These are phyloP conservation scores for Suillia variegata DNA, from an alignment of 2,888 invertebrate genomes.

Conservation along the genomic window DNA sequence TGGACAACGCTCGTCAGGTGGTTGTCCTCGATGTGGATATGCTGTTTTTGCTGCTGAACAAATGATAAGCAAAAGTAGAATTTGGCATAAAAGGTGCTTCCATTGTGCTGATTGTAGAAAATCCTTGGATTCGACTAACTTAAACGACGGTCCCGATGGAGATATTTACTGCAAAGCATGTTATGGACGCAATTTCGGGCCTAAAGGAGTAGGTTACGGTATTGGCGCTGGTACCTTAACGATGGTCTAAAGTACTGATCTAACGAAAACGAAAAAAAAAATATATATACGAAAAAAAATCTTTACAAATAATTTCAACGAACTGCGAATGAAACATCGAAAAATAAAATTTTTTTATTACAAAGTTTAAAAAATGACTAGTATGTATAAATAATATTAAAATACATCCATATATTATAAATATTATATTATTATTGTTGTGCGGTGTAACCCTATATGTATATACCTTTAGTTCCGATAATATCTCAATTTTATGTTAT, in stretches of 20 bases:
- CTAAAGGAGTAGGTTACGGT: conserved; percentile 88
- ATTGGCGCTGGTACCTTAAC: conserved; percentile 89
- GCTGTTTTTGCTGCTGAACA: conserved; percentile 95
- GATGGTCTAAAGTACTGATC: conserved; percentile 70
- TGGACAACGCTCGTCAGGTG: conserved; percentile 76
- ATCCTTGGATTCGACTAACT: conserved; percentile 87
- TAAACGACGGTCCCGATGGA: conserved; percentile 89
- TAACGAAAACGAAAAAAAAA: neutral
- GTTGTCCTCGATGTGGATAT: conserved; percentile 87
- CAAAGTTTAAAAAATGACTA: no score
- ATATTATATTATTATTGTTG: no score
- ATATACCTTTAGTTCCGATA: no score
- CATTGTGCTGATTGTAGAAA: conserved; percentile 86
- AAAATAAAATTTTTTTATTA: no score
- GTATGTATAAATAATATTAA: no score
- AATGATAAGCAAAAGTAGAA: conserved; percentile 90
- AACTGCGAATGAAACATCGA: no score
- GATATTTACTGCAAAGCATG: conserved; percentile 93
- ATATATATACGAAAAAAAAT: no score
- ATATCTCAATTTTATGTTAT: no score
- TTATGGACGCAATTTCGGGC: conserved; percentile 85
- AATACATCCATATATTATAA: no score
- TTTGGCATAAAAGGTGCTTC: conserved; percentile 95
- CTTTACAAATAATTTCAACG: no score
- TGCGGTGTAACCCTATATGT: no score